A percentile compares a stretch with the other conserved stretches of the same genome.
phyloP scores from a whole-genome alignment of 2,797 vertebrate species.

The Malurus splendens region DNA sequence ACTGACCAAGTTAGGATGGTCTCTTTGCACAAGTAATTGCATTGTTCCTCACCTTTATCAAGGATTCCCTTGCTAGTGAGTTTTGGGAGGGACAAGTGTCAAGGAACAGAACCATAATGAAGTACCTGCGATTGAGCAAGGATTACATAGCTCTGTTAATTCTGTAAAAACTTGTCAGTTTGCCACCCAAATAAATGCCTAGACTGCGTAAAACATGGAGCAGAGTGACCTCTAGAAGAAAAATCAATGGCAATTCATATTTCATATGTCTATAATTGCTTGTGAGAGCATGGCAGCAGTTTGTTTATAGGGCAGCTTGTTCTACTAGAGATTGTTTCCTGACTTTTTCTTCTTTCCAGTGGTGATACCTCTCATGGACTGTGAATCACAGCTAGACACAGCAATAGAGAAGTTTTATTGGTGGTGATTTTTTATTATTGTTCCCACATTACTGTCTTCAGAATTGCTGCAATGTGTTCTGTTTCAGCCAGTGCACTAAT shows the following conservation, averaged over 20 bases:
- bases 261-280: conserved; percentile 85
- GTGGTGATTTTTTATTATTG: conserved; percentile 27
- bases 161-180: conserved; percentile 73
- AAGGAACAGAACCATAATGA: conserved; percentile 68
- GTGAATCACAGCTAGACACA: conserved; percentile 31
- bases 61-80: conserved; percentile 48
- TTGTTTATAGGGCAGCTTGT: conserved; percentile 69
- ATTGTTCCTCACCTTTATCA: conserved; percentile 62
- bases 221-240: conserved; percentile 76
- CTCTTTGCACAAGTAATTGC: conserved; percentile 66
- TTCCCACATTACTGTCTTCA: conserved; percentile 36
- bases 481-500: conserved; percentile 11
- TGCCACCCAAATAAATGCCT: conserved; percentile 80
- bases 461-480: neutral
- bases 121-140: conserved; percentile 67
- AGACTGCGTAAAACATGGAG: conserved; percentile 74
- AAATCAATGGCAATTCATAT: conserved; percentile 89
- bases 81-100: conserved; percentile 71
- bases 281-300: conserved; percentile 69
- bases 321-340: conserved; percentile 45
- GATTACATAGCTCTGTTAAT: conserved; percentile 67
- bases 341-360: conserved; percentile 38
- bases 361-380: neutral
- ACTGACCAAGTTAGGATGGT: conserved; percentile 58
- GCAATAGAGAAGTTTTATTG: conserved; percentile 36